Conservation (phyloP, 2,113 vertebrate species). For the Alces alces region DNA sequence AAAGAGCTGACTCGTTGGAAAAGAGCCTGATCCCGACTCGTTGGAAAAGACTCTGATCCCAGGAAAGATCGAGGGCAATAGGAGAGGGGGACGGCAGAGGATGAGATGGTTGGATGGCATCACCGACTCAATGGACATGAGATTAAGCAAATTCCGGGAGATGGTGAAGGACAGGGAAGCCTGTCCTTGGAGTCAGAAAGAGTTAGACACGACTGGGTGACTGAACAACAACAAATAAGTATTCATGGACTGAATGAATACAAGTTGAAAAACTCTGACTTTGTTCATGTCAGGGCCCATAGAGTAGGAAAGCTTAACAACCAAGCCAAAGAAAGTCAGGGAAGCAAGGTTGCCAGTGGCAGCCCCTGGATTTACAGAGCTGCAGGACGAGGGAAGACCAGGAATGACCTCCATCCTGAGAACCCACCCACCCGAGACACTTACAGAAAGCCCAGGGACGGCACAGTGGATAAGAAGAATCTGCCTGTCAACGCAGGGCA, state of each 20-base stretch:
- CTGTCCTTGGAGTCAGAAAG: background rate
- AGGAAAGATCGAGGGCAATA: background rate
- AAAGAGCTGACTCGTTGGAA: background rate
- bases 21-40: background rate
- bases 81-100: background rate
- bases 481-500: background rate
- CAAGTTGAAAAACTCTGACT: rapidly evolving
- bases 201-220: background rate
- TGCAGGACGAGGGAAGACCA: rapidly evolving
- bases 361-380: too few species aligned
- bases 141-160: background rate
- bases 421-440: rapidly evolving
- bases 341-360: too few species aligned
- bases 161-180: background rate
- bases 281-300: background rate
- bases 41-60: background rate
- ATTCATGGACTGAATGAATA: too few species aligned
- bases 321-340: background rate
- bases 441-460: background rate
- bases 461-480: background rate
- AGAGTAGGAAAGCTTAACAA: background rate
- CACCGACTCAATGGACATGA: background rate
- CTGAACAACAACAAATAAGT: background rate
- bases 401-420: background rate
- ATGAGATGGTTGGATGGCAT: background rate